Conservation (phyloP, 1,140 invertebrate genomes). For the Antheraea pernyi region DNA sequence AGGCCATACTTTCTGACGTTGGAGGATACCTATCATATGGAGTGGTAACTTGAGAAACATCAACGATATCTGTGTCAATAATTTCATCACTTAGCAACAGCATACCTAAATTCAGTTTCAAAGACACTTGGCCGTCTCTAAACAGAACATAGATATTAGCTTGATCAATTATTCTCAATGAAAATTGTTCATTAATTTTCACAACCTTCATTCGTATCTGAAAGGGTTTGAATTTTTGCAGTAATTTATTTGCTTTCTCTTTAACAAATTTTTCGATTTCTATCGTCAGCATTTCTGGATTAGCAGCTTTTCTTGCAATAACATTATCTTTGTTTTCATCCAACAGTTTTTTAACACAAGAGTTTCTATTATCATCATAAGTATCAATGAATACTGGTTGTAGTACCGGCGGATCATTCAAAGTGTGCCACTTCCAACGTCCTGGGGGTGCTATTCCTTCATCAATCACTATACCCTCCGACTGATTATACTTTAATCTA, state of each 20-base stretch:
- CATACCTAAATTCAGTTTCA: slow-evolving; percentile 52
- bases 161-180: slow-evolving; percentile 46
- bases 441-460: slow-evolving; percentile 34
- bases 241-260: slow-evolving; percentile 37
- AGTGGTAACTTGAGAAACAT: slow-evolving; percentile 30
- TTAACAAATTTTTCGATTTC: slow-evolving; percentile 46
- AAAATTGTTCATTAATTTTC: slow-evolving; percentile 50
- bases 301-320: background rate
- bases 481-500: slow-evolving; percentile 58
- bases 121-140: slow-evolving; percentile 28
- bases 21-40: slow-evolving; percentile 29
- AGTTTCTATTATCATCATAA: background rate
- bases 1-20: slow-evolving; percentile 12
- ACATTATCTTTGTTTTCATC: slow-evolving; percentile 8
- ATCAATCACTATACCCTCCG: slow-evolving; percentile 47
- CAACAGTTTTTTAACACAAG: background rate
- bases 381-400: slow-evolving; percentile 32
- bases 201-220: slow-evolving; percentile 46
- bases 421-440: slow-evolving; percentile 52
- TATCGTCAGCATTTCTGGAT: slow-evolving; percentile 38
- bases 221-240: slow-evolving; percentile 41
- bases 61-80: slow-evolving; percentile 29
- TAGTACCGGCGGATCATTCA: slow-evolving; percentile 52
- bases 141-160: slow-evolving; percentile 41
- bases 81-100: slow-evolving; percentile 41